Evolutionary conservation across 2,797 vertebrate species (phyloP), one percentile per base, ranked within the genome.

Genomic region (Sphenodon punctatus): DNA sequence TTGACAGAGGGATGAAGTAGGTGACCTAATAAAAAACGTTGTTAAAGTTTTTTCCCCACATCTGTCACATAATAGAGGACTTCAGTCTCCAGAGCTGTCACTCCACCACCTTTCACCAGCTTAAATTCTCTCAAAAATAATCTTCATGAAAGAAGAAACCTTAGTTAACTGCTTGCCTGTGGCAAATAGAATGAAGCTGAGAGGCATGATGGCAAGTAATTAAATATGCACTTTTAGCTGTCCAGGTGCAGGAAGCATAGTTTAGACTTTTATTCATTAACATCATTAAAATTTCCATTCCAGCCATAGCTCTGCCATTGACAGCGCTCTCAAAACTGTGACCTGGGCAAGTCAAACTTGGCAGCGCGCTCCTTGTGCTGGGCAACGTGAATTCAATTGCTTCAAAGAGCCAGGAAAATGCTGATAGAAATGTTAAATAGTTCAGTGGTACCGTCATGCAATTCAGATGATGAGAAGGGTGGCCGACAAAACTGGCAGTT

Each of bases 281-380:
- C 88, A 83, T 89, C 87, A 88, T 94, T 93, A 91, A 85, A 92
- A 90, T 90, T 92, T 92, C 82, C 71, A 82, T 89, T 89, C 88
- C 80, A 90, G 89, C 86, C 82, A 46, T 86, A 7, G 4, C 71
- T 89, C 80, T 92, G 85, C 85, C 84, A 91, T 56, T 85, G 71
- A 86, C 66, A 83, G 73, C 65, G 77, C 59, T 85, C 80, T 68
- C 82, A 87, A 88, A 89, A 84, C 39, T 74, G 39, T 70, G 75
- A 86, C 73, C 83, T 74, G 85, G 88, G 89, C 82, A 87, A 89
- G 73, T 80, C 22, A 81, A 84, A 88, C 78, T 36, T 93, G 89
- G 89, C 89, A 91, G 77, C 36, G 58, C 60, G 55, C 32, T 70
- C 61, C 42, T 81, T 36, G 64, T 2, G 13, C 71, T 75, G 73